Base-by-base conservation (phyloP, 1,140 invertebrate genomes). In the Geopemphigus sp. region DNA sequence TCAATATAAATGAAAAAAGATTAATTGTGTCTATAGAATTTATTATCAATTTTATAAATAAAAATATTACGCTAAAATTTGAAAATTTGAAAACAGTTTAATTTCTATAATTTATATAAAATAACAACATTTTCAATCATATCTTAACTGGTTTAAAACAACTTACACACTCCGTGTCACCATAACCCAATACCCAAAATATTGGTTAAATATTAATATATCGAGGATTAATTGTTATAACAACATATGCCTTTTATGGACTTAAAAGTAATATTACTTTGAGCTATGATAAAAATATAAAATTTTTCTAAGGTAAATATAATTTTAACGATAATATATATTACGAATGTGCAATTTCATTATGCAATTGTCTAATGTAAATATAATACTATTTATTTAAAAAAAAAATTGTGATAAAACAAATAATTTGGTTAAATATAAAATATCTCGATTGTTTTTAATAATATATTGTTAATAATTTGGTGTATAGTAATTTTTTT, bases 1-100 rank as follows among this genome's bases (percentile, higher is more conserved):
- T 15, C 15, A 68, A 45, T 15, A 47, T 8, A 32, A 19, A 24
- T n/a, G 0, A 72, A 72, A 72, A 54, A 29, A n/a, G 11, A 72
- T 15, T 72, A 14, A 32, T 32, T 54, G 53, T 54, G 50, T 72
- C 68, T 72, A 63, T 63, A 17, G 8, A 72, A 12, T 72, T 68
- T 54, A 68, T 68, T 68, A 54, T 72, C 68, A 72, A 15, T 72
- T 72, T 72, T 72, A 72, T 72, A 26, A n/a, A 29, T 53, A 72
- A 24, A 72, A 72, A 72, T 24, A 50, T 29, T 54, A 72, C 24
- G 54, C 68, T 72, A 72, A 54, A 24, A 26, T 8, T 29, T 54
- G 53, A 29, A 17, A 54, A 22, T 72, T 45, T 72, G 29, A 29
- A 32, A 63, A 63, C 15, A 63, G 15, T 6, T 72, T 29, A 54